phyloP scores from a whole-genome alignment of 2,888 invertebrate genomes.

The Bombylius discolor region DNA sequence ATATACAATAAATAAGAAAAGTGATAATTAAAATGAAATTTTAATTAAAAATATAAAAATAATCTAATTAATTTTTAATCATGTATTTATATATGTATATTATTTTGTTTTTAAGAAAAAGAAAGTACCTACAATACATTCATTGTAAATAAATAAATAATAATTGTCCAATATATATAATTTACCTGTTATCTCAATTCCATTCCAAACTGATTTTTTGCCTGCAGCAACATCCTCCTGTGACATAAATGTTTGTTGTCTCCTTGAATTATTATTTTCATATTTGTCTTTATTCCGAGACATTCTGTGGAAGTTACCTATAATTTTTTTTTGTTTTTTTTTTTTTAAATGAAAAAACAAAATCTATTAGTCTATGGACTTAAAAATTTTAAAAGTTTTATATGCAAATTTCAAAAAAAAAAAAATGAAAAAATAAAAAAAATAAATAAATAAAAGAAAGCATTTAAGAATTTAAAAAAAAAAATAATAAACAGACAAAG shows the following conservation, averaged over 20 bases:
- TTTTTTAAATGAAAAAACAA: not conserved
- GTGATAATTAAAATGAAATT: too few relatives aligned
- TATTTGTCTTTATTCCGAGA: conserved; percentile 81
- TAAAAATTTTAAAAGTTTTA: too few relatives aligned
- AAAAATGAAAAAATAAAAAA: not conserved
- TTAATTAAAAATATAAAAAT: too few relatives aligned
- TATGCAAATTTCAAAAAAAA: not conserved
- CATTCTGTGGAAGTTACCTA: conserved; percentile 40
- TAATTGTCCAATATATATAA: not conserved
- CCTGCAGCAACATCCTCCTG: conserved; percentile 85
- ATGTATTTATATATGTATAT: too few relatives aligned
- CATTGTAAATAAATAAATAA: too few relatives aligned
- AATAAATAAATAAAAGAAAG: not conserved
- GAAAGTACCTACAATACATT: too few relatives aligned
- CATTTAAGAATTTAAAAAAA: not conserved
- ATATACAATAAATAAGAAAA: too few relatives aligned
- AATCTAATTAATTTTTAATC: too few relatives aligned
- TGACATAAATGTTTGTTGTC: conserved; percentile 84
- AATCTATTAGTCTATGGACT: too few relatives aligned
- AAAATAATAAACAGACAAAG: too few relatives aligned
- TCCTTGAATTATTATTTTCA: conserved; percentile 64
- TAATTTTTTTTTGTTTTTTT: not conserved
- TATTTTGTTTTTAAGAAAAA: too few relatives aligned
- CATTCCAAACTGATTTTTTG: conserved; percentile 85
- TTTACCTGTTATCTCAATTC: conserved; percentile 70